These are phyloP conservation scores for Drosophila neutralis DNA, from an alignment of 2,888 invertebrate genomes.

Conservation along the genomic window DNA sequence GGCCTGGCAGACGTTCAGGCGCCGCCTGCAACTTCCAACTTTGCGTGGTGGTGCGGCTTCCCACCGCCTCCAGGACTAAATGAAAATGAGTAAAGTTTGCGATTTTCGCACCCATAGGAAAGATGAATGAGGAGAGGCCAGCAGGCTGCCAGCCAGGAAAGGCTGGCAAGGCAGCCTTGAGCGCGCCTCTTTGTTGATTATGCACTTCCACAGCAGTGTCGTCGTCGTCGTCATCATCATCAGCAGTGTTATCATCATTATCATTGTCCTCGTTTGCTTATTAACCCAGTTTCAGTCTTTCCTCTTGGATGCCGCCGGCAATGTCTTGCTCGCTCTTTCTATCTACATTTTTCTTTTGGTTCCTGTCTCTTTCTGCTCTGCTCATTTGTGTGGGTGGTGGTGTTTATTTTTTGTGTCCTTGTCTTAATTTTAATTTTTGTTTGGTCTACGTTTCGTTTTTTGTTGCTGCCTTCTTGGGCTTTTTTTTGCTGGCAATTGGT, in stretches of 20 bases:
- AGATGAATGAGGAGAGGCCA: constrained; percentile 18
- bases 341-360: constrained; percentile 2
- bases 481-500: constrained; percentile 50
- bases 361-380: background rate
- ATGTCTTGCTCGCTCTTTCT: constrained; percentile 20
- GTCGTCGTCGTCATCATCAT: constrained; percentile 24
- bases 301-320: constrained; percentile 50
- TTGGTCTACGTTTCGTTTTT: constrained; percentile 70
- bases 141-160: constrained; percentile 6
- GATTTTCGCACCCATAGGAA: constrained; percentile 62
- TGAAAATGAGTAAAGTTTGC: constrained; percentile 79
- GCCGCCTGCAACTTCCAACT: constrained; percentile 42
- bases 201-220: constrained; percentile 68
- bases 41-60: constrained; percentile 15
- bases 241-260: constrained; percentile 26
- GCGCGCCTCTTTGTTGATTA: constrained; percentile 63
- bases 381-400: constrained; percentile 44
- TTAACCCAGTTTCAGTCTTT: constrained; percentile 81
- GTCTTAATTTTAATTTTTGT: constrained; percentile 84
- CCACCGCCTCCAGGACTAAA: constrained; percentile 55
- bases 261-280: constrained; percentile 71
- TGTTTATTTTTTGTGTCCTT: constrained; percentile 76
- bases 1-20: constrained; percentile 27
- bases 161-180: constrained; percentile 17
- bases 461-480: constrained; percentile 26